Base-by-base conservation (phyloP, 2,888 invertebrate species). In the Drosophila pegasa region DNA sequence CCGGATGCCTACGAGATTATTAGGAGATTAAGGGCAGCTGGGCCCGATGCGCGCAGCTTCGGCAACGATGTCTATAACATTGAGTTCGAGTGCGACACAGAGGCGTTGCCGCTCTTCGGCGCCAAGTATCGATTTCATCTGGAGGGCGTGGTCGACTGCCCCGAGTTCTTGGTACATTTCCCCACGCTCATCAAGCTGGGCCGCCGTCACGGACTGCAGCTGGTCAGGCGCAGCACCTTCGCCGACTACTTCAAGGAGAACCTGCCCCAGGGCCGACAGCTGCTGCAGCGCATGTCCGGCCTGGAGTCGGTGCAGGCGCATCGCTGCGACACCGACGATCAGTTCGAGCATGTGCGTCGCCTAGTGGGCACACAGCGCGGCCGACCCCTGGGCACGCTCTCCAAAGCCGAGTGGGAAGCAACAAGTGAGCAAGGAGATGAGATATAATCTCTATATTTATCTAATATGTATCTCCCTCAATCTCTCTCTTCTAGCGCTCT, bases 131-230 rank as follows among this genome's bases (percentile, higher is more conserved):
- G 98, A 92, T 99, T 99, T 92, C 95, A 97, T 89, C 93, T 99
- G 78, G 98, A 99, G 90, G 98, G 97, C 37, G 98, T 98, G 8
- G 99, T 99, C 1, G 96, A 99, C 91, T 99, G 99, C 92, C 99
- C 99, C 1, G 99, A 99, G 92, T 99, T 99, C 93, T 93, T 99
- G 64, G 98, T 99, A 16, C 96, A 99, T 92, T 97, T 99, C 92
- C 97, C 98, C 18, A 94, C 96, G 5, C 93, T 99, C 59, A 94
- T 94, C 41, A 96, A 95, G 88, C 91, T 96, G 57, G 96, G 95
- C 12, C 93, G 93, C 40, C 95, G 95, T 87, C 95, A 94, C 93
- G 96, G 95, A 0, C 92, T 96, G 38, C 94, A 96, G 87, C 92
- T 96, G 74, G 93, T 95, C 0, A 93, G 93, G 54, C 95, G 94